phyloP scores from a whole-genome alignment of 2,113 vertebrate genomes.

The Struthio camelus region DNA sequence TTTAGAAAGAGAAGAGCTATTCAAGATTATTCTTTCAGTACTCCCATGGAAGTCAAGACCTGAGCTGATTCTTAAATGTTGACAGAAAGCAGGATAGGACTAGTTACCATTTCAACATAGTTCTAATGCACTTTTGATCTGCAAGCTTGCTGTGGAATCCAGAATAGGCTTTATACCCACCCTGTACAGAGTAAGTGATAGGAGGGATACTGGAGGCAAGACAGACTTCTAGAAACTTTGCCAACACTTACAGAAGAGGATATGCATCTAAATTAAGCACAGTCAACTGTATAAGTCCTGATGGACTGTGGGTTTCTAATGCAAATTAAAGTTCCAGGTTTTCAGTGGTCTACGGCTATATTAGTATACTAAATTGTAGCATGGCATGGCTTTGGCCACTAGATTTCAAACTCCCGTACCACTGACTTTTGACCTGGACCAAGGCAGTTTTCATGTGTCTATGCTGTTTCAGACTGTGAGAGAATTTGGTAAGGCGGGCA shows the following conservation, averaged over 20 bases:
- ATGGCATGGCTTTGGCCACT: background rate
- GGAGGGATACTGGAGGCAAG: background rate
- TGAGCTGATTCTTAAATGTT: conserved; percentile 37
- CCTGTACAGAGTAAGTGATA: background rate
- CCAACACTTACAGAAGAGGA: background rate
- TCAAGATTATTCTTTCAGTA: conserved; percentile 44
- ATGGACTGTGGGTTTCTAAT: background rate
- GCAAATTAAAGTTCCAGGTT: background rate
- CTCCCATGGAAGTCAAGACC: conserved; percentile 44
- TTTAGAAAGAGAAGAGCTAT: conserved; percentile 47
- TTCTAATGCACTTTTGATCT: conserved; percentile 12
- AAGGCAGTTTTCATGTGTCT: background rate
- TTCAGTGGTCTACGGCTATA: background rate
- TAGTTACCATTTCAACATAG: conserved; percentile 35
- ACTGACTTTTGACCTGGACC: background rate
- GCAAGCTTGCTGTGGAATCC: background rate
- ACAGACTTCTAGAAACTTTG: background rate
- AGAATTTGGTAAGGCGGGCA: background rate
- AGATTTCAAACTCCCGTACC: background rate
- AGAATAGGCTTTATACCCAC: background rate
- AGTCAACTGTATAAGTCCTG: background rate
- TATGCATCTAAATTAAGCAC: background rate
- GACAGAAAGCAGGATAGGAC: conserved; percentile 41
- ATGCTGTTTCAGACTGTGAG: background rate
- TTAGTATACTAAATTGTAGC: background rate